These are phyloP conservation scores for Tipula helvola DNA, from an alignment of 2,888 invertebrate species.

Conservation along the genomic window DNA sequence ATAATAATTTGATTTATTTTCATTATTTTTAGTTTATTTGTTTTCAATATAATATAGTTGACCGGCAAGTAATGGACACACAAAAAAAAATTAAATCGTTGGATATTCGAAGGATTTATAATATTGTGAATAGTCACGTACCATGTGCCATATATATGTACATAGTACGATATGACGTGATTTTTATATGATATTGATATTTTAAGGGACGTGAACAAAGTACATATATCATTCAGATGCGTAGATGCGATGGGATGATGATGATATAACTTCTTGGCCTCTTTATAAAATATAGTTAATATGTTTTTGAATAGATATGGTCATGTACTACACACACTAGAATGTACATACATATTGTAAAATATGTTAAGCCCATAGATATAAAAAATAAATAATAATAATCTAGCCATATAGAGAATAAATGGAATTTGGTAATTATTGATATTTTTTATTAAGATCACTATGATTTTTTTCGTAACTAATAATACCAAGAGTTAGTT, in stretches of 20 bases:
- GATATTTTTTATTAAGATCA: neutral
- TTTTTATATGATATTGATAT: neutral
- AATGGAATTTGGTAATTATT: neutral
- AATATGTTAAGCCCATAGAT: neutral
- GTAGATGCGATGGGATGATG: neutral
- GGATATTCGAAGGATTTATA: neutral
- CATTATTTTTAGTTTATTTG: neutral
- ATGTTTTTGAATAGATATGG: neutral
- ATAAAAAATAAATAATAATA: neutral
- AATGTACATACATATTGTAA: neutral
- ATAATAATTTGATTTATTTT: neutral
- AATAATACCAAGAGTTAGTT: neutral
- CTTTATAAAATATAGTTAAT: neutral
- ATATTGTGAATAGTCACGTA: neutral
- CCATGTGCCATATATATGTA: neutral
- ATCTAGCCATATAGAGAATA: neutral
- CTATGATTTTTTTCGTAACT: neutral
- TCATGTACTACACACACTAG: neutral
- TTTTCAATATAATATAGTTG: neutral
- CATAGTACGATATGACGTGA: neutral
- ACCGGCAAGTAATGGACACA: neutral
- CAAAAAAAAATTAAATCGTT: neutral
- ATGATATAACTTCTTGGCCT: neutral
- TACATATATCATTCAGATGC: neutral
- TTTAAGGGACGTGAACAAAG: neutral